Percentiles rank a stretch among this genome's conserved stretches.
Conservation (phyloP, 2,888 invertebrate species). For the Trachelus tabidus region DNA sequence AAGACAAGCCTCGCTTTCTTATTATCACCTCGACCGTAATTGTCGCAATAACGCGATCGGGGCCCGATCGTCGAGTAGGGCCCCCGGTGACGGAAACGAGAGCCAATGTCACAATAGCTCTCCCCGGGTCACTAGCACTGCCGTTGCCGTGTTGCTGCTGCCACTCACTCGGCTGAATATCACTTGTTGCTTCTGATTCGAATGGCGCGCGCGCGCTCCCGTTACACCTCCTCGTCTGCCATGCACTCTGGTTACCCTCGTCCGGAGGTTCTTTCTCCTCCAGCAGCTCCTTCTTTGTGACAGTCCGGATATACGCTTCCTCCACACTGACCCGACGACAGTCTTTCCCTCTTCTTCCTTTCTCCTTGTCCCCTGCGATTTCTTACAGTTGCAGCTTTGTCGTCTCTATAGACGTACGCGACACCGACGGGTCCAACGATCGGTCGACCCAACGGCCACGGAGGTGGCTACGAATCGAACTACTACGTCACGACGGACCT, state of each 20-base stretch:
- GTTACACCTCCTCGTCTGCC: not conserved
- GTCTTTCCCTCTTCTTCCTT: not conserved
- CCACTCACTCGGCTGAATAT: not conserved
- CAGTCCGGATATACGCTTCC: not conserved
- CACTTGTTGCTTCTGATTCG: not conserved
- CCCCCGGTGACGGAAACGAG: not conserved
- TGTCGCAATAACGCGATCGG: not conserved
- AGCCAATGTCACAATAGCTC: constrained; percentile 3
- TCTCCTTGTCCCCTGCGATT: not conserved
- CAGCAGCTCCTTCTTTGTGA: constrained; percentile 1
- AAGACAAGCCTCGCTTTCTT: constrained; percentile 6
- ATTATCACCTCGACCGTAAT: constrained; percentile 8
- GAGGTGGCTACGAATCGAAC: not conserved
- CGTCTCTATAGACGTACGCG: not conserved
- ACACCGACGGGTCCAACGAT: not conserved
- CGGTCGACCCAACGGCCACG: not conserved
- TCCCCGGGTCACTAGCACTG: constrained; percentile 1
- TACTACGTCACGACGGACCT: not conserved
- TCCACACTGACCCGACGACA: not conserved
- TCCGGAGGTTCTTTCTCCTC: not conserved
- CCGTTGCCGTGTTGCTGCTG: not conserved
- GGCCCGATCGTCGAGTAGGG: constrained; percentile 1
- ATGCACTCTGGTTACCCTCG: not conserved
- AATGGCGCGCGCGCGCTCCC: not conserved
- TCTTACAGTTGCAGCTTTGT: not conserved